Evolutionary conservation across 2,888 invertebrate species (phyloP).

Genomic region (Tenthredo livida): DNA sequence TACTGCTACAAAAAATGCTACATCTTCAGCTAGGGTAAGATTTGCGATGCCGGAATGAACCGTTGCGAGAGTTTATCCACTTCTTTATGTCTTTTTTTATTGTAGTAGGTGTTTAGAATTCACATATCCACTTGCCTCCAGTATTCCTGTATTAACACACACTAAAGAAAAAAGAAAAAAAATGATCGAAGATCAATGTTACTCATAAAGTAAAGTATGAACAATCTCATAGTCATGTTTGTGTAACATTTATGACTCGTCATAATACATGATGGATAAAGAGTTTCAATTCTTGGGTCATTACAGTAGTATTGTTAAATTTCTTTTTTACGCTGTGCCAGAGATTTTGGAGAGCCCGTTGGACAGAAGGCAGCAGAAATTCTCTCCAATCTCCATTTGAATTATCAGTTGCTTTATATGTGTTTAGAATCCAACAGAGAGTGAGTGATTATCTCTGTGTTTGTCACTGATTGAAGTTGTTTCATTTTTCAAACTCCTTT

Average conservation of each 20-base stretch:
- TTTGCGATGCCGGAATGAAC: constrained; percentile 79
- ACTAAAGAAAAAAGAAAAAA: not conserved
- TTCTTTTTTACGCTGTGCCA: not conserved
- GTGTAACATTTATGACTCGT: not conserved
- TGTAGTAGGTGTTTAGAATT: constrained; percentile 18
- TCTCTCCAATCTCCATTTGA: not conserved
- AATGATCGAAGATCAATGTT: constrained; percentile 6
- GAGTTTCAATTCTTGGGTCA: not conserved
- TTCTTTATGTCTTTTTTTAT: constrained; percentile 38
- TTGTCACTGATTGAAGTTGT: not conserved
- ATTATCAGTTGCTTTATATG: not conserved
- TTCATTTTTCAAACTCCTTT: not conserved
- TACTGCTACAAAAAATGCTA: constrained; percentile 80
- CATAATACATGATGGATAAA: not conserved
- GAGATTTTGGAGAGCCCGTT: not conserved
- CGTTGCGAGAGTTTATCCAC: not conserved
- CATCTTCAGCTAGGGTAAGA: constrained; percentile 85
- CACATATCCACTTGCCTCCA: constrained; percentile 31
- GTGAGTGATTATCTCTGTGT: not conserved
- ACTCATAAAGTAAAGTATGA: not conserved
- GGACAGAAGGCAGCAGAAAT: not conserved
- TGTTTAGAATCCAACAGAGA: not conserved
- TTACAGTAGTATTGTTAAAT: constrained; percentile 6
- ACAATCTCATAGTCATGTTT: not conserved
- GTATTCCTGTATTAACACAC: constrained; percentile 11